Conservation (phyloP, 1,140 invertebrate species). For the Pachyrhynchus sulphureomaculatus region DNA sequence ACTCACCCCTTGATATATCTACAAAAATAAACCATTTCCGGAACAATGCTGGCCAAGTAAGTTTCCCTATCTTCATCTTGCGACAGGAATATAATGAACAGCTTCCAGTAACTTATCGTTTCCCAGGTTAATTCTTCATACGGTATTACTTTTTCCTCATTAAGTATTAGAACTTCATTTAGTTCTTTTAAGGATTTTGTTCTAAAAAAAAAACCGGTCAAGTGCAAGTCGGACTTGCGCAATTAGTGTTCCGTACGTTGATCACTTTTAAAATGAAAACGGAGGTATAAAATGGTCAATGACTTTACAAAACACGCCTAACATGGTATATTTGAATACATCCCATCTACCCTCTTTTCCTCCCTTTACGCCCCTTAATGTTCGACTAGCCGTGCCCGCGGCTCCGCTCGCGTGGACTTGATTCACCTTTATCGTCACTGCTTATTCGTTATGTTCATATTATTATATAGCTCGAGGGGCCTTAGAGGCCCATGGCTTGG, state of each 20-base stretch:
- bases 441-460: too few relatives aligned
- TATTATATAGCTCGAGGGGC: too few relatives aligned
- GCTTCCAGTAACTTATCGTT: slow-evolving; percentile 9
- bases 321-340: background rate
- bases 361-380: too few relatives aligned
- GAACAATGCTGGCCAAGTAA: slow-evolving; percentile 3
- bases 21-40: slow-evolving; percentile 10
- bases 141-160: background rate
- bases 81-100: background rate
- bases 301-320: too few relatives aligned
- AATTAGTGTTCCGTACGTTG: too few relatives aligned
- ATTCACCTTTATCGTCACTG: too few relatives aligned
- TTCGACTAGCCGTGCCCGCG: too few relatives aligned
- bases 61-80: background rate
- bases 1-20: slow-evolving; percentile 9
- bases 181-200: background rate
- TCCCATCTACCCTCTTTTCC: background rate
- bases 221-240: too few relatives aligned
- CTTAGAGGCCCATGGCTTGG: too few relatives aligned
- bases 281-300: too few relatives aligned
- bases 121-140: slow-evolving; percentile 8
- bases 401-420: too few relatives aligned
- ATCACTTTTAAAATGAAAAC: too few relatives aligned
- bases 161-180: background rate
- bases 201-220: slow-evolving; percentile 2